Percentiles rank a stretch among this genome's conserved stretches.
phyloP scores from a whole-genome alignment of 2,113 vertebrate genomes.

The Ophiodon elongatus region DNA sequence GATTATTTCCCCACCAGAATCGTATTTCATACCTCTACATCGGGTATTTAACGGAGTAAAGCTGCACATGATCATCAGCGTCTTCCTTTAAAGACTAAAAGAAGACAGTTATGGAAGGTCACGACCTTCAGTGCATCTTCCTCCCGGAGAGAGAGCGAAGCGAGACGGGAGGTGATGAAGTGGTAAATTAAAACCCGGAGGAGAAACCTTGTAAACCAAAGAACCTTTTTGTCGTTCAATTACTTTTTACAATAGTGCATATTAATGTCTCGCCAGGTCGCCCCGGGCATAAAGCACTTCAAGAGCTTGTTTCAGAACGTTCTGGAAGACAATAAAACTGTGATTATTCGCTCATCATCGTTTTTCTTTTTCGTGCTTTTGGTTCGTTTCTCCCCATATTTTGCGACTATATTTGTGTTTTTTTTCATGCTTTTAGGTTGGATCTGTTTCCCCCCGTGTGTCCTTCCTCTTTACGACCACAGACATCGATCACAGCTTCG shows the following conservation, averaged over 20 bases:
- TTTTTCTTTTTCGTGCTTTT: too few relatives aligned
- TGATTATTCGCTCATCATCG: too few relatives aligned
- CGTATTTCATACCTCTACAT: too few relatives aligned
- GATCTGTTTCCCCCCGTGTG: too few relatives aligned
- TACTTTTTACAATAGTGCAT: not conserved
- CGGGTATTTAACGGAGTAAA: not conserved
- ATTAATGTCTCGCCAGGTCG: not conserved
- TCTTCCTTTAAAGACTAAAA: not conserved
- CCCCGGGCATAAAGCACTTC: not conserved
- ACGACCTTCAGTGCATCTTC: not conserved
- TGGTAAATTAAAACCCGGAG: constrained; percentile 15
- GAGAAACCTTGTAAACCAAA: constrained; percentile 16
- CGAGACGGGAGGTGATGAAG: constrained; percentile 7
- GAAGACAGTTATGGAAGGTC: not conserved
- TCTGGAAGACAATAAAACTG: too few relatives aligned
- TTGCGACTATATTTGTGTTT: too few relatives aligned
- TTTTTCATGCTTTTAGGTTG: too few relatives aligned
- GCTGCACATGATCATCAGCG: not conserved
- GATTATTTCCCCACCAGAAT: too few relatives aligned
- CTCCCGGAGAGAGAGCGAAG: not conserved
- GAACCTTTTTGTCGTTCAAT: not conserved
- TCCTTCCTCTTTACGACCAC: too few relatives aligned
- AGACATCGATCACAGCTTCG: too few relatives aligned
- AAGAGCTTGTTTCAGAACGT: rapidly evolving
- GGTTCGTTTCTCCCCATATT: too few relatives aligned